Percentiles rank a stretch among this genome's conserved stretches.
These are phyloP conservation scores for Parnassius mnemosyne DNA, from an alignment of 2,888 invertebrate species.

Conservation along the genomic window DNA sequence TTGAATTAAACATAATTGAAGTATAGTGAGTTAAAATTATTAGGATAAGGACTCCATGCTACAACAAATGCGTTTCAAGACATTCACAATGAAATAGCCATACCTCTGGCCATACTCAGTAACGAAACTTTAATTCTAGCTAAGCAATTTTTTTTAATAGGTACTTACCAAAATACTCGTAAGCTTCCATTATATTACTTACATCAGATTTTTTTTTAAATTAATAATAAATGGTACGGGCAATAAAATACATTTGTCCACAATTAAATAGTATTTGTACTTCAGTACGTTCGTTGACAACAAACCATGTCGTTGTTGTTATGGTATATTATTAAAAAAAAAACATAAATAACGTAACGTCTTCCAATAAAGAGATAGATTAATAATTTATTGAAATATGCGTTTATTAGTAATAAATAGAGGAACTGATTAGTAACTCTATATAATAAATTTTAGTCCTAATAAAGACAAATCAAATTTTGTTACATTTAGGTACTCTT, in stretches of 20 bases:
- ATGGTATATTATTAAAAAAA: background rate
- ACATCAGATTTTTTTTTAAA: slow-evolving; percentile 6
- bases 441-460: too few species aligned
- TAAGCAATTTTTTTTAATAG: slow-evolving; percentile 47
- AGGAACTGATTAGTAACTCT: too few species aligned
- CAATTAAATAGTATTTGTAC: slow-evolving; percentile 19
- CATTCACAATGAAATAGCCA: slow-evolving; percentile 63
- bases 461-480: too few species aligned
- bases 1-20: slow-evolving; percentile 8
- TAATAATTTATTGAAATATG: background rate
- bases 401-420: background rate
- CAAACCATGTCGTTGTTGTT: background rate
- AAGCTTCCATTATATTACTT: slow-evolving; percentile 33
- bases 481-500: too few species aligned
- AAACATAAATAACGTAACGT: too few species aligned
- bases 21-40: slow-evolving; percentile 1
- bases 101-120: slow-evolving; percentile 34
- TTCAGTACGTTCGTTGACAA: slow-evolving; percentile 8
- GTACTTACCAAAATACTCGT: slow-evolving; percentile 43
- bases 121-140: slow-evolving; percentile 29
- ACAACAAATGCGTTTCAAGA: slow-evolving; percentile 59
- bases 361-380: background rate
- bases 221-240: slow-evolving; percentile 10
- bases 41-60: slow-evolving; percentile 45
- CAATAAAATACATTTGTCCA: slow-evolving; percentile 17